Percentiles rank a stretch among this genome's conserved stretches.
Evolutionary conservation across 2,888 invertebrate genomes (phyloP).

Genomic region (Lamproptera curius): DNA sequence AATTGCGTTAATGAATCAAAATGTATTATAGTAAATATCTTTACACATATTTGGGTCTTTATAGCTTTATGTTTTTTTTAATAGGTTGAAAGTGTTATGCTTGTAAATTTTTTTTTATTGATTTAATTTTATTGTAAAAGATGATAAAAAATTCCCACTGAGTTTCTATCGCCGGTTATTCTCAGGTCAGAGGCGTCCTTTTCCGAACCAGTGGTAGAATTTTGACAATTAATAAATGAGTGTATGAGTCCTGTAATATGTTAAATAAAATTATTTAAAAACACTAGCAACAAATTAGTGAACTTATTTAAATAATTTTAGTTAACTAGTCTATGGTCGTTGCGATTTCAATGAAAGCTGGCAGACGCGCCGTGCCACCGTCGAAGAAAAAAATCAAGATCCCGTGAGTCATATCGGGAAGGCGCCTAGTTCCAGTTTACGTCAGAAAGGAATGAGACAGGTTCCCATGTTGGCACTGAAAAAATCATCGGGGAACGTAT

Average conservation of each 20-base stretch:
- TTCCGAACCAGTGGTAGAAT: too few relatives aligned
- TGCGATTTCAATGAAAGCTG: constrained; percentile 24
- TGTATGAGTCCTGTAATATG: not conserved
- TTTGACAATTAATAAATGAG: too few relatives aligned
- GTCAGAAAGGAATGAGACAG: constrained; percentile 8
- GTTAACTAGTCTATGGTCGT: constrained; percentile 30
- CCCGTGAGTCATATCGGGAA: constrained; percentile 32
- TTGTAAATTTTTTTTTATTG: not conserved
- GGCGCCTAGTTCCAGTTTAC: constrained; percentile 8
- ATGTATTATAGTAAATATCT: not conserved
- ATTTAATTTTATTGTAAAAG: too few relatives aligned
- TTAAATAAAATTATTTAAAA: not conserved
- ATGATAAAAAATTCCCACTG: too few relatives aligned
- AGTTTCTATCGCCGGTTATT: too few relatives aligned
- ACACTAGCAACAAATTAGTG: not conserved
- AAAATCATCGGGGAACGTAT: not conserved
- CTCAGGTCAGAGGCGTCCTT: too few relatives aligned
- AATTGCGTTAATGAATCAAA: too few relatives aligned
- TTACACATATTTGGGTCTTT: not conserved
- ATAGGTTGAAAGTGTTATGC: not conserved
- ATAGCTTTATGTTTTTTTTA: not conserved
- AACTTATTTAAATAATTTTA: constrained; percentile 5
- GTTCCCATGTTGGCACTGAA: not conserved
- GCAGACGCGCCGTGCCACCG: constrained; percentile 13
- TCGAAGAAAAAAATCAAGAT: constrained; percentile 30